Conservation (phyloP, 2,888 invertebrate genomes). For the Minunthozetes semirufus region DNA sequence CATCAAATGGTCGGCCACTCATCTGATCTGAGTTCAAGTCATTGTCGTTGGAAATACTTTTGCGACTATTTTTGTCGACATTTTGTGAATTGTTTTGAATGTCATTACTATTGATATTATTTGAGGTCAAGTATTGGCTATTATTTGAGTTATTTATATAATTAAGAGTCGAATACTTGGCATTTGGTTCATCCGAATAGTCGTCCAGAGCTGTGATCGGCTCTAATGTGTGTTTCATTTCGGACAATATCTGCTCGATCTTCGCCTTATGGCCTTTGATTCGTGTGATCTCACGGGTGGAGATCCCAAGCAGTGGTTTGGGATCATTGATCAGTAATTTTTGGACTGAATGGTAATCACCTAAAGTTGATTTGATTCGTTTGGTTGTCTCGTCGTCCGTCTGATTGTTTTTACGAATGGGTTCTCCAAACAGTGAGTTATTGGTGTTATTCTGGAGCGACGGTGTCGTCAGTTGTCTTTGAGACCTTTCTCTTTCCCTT, state of each 20-base stretch:
- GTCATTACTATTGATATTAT: constrained; percentile 13
- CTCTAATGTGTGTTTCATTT: constrained; percentile 36
- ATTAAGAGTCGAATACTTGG: neutral
- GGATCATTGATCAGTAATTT: constrained; percentile 26
- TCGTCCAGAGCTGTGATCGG: constrained; percentile 37
- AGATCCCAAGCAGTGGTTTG: constrained; percentile 36
- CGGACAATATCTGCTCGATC: constrained; percentile 38
- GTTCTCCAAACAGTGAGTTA: constrained; percentile 33
- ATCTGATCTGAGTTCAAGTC: constrained; percentile 16
- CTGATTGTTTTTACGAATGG: constrained; percentile 18
- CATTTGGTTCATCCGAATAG: neutral
- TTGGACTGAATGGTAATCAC: constrained; percentile 37
- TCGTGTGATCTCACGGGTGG: constrained; percentile 33
- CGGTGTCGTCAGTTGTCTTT: constrained; percentile 27
- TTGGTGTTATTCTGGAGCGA: neutral
- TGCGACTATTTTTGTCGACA: constrained; percentile 13
- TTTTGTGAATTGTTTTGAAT: neutral
- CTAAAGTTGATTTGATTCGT: constrained; percentile 40
- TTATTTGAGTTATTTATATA: neutral
- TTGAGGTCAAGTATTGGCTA: neutral
- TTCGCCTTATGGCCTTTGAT: constrained; percentile 36
- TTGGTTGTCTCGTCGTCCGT: constrained; percentile 42
- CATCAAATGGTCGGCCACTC: constrained; percentile 9
- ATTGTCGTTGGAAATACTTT: constrained; percentile 12
- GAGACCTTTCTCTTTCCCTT: constrained; percentile 35